These are phyloP conservation scores for Podarcis muralis DNA, from an alignment of 2,113 vertebrate genomes.

Conservation along the genomic window DNA sequence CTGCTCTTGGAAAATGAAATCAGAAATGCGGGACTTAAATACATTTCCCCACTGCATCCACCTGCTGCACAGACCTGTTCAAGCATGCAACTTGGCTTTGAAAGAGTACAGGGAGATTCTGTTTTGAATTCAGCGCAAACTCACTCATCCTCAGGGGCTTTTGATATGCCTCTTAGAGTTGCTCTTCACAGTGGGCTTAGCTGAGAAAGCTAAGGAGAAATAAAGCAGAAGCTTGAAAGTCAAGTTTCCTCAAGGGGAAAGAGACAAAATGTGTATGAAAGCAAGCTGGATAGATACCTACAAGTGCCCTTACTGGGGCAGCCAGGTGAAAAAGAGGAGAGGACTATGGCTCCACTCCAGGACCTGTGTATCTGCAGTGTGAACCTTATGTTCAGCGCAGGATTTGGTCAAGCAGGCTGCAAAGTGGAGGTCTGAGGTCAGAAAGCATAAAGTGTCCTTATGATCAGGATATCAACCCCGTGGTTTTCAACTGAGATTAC, in stretches of 20 bases:
- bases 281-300: background rate
- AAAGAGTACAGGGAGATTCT: background rate
- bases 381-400: background rate
- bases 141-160: conserved; percentile 18
- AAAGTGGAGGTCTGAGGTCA: background rate
- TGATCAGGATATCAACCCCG: background rate
- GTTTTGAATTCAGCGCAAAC: background rate
- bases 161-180: background rate
- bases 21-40: conserved; percentile 48
- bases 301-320: background rate
- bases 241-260: background rate
- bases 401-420: background rate
- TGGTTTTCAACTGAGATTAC: background rate
- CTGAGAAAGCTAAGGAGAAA: background rate
- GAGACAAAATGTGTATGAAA: background rate
- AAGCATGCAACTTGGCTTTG: background rate
- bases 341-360: background rate
- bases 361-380: background rate
- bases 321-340: background rate
- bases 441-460: background rate
- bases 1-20: conserved; percentile 33
- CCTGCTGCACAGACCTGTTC: conserved; percentile 27
- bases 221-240: background rate
- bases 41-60: conserved; percentile 26
- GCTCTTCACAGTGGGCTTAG: background rate